These are phyloP conservation scores for Larimichthys crocea DNA, from an alignment of 2,113 vertebrate species.

Conservation along the genomic window DNA sequence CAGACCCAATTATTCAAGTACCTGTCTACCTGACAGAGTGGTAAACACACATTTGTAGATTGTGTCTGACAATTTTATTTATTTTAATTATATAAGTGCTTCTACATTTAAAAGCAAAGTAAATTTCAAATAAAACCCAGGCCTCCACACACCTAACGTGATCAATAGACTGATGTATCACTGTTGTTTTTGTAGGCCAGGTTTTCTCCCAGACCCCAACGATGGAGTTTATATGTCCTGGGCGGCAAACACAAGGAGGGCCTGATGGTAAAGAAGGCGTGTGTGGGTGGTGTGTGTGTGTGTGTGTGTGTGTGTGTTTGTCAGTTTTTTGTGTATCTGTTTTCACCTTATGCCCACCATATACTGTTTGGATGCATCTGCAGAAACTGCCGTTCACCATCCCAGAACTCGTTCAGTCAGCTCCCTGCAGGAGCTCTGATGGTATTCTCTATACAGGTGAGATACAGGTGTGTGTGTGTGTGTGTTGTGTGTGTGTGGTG, in stretches of 20 bases:
- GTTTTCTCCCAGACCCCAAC: conserved; percentile 95
- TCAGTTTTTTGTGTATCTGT: conserved; percentile 17
- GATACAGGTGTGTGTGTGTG: not conserved
- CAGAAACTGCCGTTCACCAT: conserved; percentile 99
- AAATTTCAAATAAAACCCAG: too few species aligned
- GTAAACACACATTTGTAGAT: conserved; percentile 66
- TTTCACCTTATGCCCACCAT: not conserved
- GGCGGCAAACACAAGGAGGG: conserved; percentile 94
- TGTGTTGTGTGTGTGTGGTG: conserved; percentile 8
- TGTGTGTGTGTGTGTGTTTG: conserved; percentile 12
- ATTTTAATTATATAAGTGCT: not conserved
- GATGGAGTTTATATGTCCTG: conserved; percentile 95
- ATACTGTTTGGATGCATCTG: conserved; percentile 40
- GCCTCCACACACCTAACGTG: not conserved
- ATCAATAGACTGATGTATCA: not conserved
- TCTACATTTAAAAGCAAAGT: too few species aligned
- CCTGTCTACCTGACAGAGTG: conserved; percentile 92
- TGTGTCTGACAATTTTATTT: not conserved
- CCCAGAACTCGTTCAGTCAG: conserved; percentile 95
- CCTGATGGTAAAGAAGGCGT: conserved; percentile 88
- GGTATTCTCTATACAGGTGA: conserved; percentile 95
- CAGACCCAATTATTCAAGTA: conserved; percentile 95
- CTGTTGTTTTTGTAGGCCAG: conserved; percentile 83
- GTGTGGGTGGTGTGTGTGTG: conserved; percentile 13
- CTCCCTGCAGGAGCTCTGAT: conserved; percentile 95